Evolutionary conservation across 2,113 vertebrate genomes (phyloP), one percentile per base, ranked within the genome.

Genomic region (Centropus unirufus): DNA sequence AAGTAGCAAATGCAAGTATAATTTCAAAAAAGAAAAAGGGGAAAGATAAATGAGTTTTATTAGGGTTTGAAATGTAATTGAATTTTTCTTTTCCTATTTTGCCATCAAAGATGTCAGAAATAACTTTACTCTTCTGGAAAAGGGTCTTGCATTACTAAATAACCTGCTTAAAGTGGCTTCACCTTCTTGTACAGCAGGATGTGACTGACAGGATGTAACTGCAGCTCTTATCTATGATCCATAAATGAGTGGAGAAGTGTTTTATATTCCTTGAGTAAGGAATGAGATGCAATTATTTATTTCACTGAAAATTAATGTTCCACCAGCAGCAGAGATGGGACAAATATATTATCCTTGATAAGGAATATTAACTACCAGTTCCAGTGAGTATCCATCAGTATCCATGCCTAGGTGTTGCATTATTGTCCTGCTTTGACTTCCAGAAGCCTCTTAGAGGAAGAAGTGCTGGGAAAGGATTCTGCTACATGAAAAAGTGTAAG

Each of bases 1-100:
- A 92, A 83, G 39, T 46, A 86, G 91, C 74, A 87, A 69, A 92
- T 55, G 52, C 46, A 69, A 61, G 89, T 89, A 70, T 89, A 80
- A 88, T 94, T 97, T 96, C 36, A 86, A 96, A 87, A 88, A 81
- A 82, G 82, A 86, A 88, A 84, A 81, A 34, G 26, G 55, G 57
- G 52, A 78, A 83, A 96, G 95, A 96, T 95, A 95, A 91, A 81
- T 82, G 92, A 94, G 92, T 89, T 70, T 94, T 93, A 92, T 89
- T 91, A 83, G 70, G 87, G 42, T 32, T 89, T 83, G 69, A 90
- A 96, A 92, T 84, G 72, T 44, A 95, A 96, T 87, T 87, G 78
- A 92, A 73, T 77, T 89, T 95, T 93, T n/a, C 55, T 84, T 73
- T 62, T 78, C 76, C 91, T 93, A 90, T 78, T 96, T 93, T 78